phyloP scores from a whole-genome alignment of 2,888 invertebrate species.

The Cerastoderma edule region DNA sequence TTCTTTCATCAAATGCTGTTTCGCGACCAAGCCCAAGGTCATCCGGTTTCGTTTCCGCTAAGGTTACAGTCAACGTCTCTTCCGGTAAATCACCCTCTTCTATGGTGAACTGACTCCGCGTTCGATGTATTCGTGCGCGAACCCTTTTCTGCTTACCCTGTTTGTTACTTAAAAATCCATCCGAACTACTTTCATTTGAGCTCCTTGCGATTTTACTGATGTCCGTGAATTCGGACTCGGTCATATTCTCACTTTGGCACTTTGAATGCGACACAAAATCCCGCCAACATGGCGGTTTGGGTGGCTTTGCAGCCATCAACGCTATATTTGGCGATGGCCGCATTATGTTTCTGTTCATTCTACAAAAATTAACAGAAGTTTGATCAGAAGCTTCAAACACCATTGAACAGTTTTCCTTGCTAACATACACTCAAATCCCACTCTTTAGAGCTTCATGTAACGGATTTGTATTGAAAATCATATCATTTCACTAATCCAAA shows the following conservation, averaged over 20 bases:
- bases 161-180: constrained; percentile 50
- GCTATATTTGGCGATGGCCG: constrained; percentile 48
- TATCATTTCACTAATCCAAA: too few species aligned
- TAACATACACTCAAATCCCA: background rate
- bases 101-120: constrained; percentile 77
- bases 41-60: constrained; percentile 76
- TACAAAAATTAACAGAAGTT: constrained; percentile 29
- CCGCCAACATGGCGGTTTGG: constrained; percentile 79
- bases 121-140: constrained; percentile 77
- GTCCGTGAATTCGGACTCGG: constrained; percentile 58
- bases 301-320: constrained; percentile 67
- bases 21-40: constrained; percentile 68
- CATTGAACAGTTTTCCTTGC: constrained; percentile 43
- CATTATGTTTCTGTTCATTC: constrained; percentile 56
- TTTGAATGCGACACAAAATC: constrained; percentile 68
- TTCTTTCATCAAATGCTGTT: constrained; percentile 65
- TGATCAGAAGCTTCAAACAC: constrained; percentile 28
- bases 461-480: too few species aligned
- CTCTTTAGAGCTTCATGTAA: background rate
- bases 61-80: constrained; percentile 68
- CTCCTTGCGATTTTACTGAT: constrained; percentile 59
- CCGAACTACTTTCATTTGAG: constrained; percentile 63
- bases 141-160: constrained; percentile 67
- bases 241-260: constrained; percentile 32
- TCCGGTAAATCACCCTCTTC: constrained; percentile 76